Base-by-base conservation (phyloP, 2,113 vertebrate genomes). In the Micronisus gabar region DNA sequence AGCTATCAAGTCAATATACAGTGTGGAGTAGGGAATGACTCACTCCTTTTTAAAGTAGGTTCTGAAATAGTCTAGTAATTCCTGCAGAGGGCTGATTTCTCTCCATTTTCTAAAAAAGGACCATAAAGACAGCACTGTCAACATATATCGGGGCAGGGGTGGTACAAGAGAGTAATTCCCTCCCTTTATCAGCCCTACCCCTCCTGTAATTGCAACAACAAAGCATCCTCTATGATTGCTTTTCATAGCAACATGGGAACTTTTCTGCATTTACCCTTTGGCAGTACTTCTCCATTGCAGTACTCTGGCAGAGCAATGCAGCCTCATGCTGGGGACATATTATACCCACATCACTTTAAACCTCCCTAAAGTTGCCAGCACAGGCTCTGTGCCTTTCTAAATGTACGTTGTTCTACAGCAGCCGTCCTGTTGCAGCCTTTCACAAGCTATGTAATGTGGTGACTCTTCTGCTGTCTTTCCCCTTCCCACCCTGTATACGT, bases 341-440 rank as follows among this genome's bases (percentile, higher is more conserved):
- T 96, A 86, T 43, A 94, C 15, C 29, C 83, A 93, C 56, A 89
- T 52, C 72, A 71, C 47, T 86, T 89, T 85, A 86, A 91, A 94
- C 29, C 32, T 75, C 76, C 58, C 56, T 56, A 1, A 92, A 61
- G 71, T 68, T 81, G 76, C 80, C 86, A 95, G 75, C 59, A 47
- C 41, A 88, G 38, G 27, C 71, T 88, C 82, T 89, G 32, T 1
- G 38, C 61, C 55, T 96, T 87, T 72, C 78, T 82, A 41, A 90
- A 81, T 61, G 52, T 27, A 18, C 65, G 93, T 96, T 94, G 93
- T 96, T 96, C 78, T 85, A 29, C 66, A 82, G 74, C 78, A 96
- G 27, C 40, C 10, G 0, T 48, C 61, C 38, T 56, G 25, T 87
- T 91, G 70, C 91, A 91, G 90, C 25, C 81, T 94, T 93, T 88